These are phyloP conservation scores for Drosophila putrida DNA, from an alignment of 2,888 invertebrate species.

Conservation along the genomic window DNA sequence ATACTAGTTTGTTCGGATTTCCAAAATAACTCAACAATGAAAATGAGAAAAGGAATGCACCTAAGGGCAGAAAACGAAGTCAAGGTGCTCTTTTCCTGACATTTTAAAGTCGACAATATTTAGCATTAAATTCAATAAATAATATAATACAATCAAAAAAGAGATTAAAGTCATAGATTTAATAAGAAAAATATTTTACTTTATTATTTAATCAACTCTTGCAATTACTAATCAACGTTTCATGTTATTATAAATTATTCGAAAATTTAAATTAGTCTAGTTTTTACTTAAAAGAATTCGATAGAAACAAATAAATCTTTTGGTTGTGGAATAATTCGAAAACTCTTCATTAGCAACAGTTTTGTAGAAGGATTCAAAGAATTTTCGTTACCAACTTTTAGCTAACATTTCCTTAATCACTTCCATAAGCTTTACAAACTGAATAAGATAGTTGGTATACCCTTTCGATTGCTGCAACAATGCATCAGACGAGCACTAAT, in stretches of 20 bases:
- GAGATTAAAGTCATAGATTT: too few relatives aligned
- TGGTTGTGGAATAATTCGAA: too few relatives aligned
- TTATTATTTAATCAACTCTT: too few relatives aligned
- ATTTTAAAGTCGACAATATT: neutral
- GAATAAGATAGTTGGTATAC: conserved; percentile 6
- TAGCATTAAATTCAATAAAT: too few relatives aligned
- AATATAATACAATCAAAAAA: too few relatives aligned
- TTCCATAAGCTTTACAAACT: neutral
- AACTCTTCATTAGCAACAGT: too few relatives aligned
- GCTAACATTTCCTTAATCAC: neutral
- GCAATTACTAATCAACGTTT: too few relatives aligned
- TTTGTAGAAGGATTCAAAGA: neutral
- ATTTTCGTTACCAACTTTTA: neutral
- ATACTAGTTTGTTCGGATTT: conserved; percentile 40
- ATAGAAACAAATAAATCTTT: too few relatives aligned
- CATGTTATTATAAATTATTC: too few relatives aligned
- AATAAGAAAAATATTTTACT: too few relatives aligned
- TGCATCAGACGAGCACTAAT: conserved; percentile 52
- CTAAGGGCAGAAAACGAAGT: neutral
- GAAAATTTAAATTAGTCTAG: neutral
- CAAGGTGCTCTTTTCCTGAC: conserved; percentile 15
- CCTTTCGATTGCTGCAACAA: conserved; percentile 20
- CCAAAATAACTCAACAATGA: conserved; percentile 40
- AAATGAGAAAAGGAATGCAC: conserved; percentile 4
- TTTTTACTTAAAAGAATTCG: neutral